Evolutionary conservation across 2,888 invertebrate species (phyloP), one percentile per base, ranked within the genome.

Genomic region (Dynastes tityus): DNA sequence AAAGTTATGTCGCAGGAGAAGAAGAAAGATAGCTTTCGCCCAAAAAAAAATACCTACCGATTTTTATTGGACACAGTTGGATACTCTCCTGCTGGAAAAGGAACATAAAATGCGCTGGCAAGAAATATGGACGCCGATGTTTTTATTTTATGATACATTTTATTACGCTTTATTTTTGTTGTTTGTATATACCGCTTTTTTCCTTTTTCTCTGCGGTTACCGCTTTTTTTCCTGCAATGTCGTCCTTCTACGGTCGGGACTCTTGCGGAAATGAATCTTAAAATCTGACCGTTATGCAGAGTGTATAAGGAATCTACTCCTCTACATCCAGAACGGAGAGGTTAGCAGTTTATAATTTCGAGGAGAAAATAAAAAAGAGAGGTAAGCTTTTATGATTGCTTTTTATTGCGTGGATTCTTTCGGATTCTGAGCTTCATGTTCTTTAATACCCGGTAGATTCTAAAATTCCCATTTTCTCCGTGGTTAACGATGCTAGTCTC

Each of bases 111-210:
- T 55, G 76, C 53, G 37, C 40, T 40, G n/a, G 64, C 51, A 67
- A 65, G 76, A 76, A 76, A 76, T 76, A 76, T 76, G 76, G 65
- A 55, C 53, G 76, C 76, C 76, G 67, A 67, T 76, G 76, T 76
- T 76, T 76, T 67, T 76, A 76, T 76, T 76, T 76, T 76, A 76
- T 67, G 76, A 76, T 67, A 76, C 67, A 67, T 76, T 76, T 76
- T 76, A 76, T 67, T 76, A 67, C 65, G 51, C 27, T 65, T 76
- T 76, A 76, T 76, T 76, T 76, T 76, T 65, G 76, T 76, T 71
- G 71, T 71, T 71, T 71, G 71, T 71, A n/a, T 71, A 71, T 51
- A 55, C 55, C 53, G 32, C 16, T 37, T 71, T 58, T 71, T 37
- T 22, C 32, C 32, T 9, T 11, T 22, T 27, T 68, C 49, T 49